Evolutionary conservation across 2,888 invertebrate species (phyloP).

Genomic region (Pyralis farinalis): DNA sequence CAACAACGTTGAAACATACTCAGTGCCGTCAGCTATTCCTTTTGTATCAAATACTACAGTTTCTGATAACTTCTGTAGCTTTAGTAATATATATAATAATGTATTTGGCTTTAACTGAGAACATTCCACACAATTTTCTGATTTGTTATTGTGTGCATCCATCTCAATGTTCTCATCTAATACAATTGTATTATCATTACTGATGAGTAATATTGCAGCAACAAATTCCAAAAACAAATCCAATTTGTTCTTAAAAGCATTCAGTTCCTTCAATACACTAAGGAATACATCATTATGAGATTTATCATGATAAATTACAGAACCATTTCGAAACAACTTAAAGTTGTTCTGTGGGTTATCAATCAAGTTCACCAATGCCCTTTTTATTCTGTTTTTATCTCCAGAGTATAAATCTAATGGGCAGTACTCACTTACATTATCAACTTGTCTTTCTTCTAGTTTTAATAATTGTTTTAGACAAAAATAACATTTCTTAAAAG

Average conservation of each 20-base stretch:
- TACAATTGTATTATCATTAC: slow-evolving; percentile 13
- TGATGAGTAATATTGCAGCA: slow-evolving; percentile 41
- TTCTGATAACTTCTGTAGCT: slow-evolving; percentile 52
- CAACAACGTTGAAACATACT: slow-evolving; percentile 47
- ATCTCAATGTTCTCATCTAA: background rate
- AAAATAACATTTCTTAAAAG: slow-evolving; percentile 72
- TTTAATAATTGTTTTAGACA: slow-evolving; percentile 81
- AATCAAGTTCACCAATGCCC: slow-evolving; percentile 70
- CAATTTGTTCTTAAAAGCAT: slow-evolving; percentile 31
- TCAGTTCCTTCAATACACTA: slow-evolving; percentile 29
- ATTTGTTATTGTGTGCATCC: background rate
- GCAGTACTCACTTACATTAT: slow-evolving; percentile 82
- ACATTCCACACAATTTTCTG: slow-evolving; percentile 29
- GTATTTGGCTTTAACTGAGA: slow-evolving; percentile 23
- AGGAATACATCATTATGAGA: slow-evolving; percentile 29
- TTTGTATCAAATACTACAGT: slow-evolving; percentile 18
- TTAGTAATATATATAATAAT: slow-evolving; percentile 45
- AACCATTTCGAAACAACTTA: slow-evolving; percentile 76
- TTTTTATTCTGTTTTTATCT: slow-evolving; percentile 73
- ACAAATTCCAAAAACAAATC: slow-evolving; percentile 53
- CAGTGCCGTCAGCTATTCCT: slow-evolving; percentile 18
- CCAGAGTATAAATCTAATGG: slow-evolving; percentile 87
- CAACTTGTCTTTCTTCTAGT: slow-evolving; percentile 74
- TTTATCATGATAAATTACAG: slow-evolving; percentile 45
- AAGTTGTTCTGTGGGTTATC: slow-evolving; percentile 84